These are phyloP conservation scores for Clavelina lepadiformis DNA, from an alignment of 23 tunicate species.

Conservation along the genomic window DNA sequence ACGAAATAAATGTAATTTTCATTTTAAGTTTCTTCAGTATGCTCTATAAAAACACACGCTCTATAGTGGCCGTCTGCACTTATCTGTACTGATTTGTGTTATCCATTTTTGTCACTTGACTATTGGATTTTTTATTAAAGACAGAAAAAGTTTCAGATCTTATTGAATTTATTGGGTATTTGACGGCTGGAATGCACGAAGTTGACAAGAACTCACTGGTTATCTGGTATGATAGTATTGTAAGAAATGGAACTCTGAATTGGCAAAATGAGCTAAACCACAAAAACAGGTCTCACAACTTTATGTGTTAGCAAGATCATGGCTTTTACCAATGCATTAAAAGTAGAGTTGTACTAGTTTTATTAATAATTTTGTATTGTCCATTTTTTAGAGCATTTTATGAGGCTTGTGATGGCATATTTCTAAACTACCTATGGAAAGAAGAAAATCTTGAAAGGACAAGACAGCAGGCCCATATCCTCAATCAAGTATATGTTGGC, in stretches of 20 bases:
- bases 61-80: too few relatives aligned
- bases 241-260: conserved; percentile 37
- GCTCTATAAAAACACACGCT: background rate
- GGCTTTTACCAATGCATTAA: background rate
- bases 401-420: conserved; percentile 73
- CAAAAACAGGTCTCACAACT: conserved; percentile 40
- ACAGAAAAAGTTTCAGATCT: conserved; percentile 8
- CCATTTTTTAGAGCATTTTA: conserved; percentile 42
- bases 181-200: conserved; percentile 45
- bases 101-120: too few relatives aligned
- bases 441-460: conserved; percentile 31
- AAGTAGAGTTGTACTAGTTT: too few relatives aligned
- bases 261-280: conserved; percentile 89
- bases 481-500: conserved; percentile 63
- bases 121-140: conserved; percentile 21
- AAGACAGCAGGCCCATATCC: background rate
- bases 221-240: conserved; percentile 93
- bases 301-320: too few relatives aligned
- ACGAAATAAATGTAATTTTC: conserved; percentile 31
- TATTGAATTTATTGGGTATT: conserved; percentile 37
- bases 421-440: conserved; percentile 83
- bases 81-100: too few relatives aligned
- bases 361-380: background rate
- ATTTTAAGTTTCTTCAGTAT: conserved; percentile 3
- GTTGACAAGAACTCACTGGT: conserved; percentile 27